These are phyloP conservation scores for Dipodomys stephensi DNA, from an alignment of 2,113 vertebrate species.

Conservation along the genomic window DNA sequence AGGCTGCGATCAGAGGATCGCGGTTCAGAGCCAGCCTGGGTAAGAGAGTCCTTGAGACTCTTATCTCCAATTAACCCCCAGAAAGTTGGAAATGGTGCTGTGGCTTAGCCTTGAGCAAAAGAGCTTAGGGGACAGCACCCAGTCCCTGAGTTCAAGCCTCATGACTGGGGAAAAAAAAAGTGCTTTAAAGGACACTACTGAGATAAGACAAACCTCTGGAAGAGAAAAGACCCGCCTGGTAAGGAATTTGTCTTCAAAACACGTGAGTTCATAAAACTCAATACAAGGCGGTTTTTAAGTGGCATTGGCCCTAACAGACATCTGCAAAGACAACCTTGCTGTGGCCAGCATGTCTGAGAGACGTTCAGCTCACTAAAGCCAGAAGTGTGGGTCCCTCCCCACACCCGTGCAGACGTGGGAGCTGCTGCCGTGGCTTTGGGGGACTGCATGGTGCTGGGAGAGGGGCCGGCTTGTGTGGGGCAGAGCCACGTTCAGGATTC, in stretches of 20 bases:
- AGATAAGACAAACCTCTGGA: too few relatives aligned
- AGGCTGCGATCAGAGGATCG: too few relatives aligned
- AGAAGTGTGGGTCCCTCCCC: fast-evolving
- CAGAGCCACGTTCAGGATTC: not conserved
- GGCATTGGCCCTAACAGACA: not conserved
- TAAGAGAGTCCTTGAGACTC: too few relatives aligned
- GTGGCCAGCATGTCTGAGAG: not conserved
- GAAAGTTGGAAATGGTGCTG: too few relatives aligned
- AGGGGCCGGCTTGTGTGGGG: not conserved
- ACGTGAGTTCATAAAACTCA: not conserved
- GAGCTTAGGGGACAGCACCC: too few relatives aligned
- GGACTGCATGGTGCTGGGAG: not conserved
- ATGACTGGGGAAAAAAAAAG: too few relatives aligned
- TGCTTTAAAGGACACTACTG: too few relatives aligned
- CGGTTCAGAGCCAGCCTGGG: too few relatives aligned
- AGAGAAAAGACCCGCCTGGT: not conserved
- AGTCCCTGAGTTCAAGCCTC: too few relatives aligned
- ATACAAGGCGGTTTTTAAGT: fast-evolving
- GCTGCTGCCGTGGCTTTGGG: too few relatives aligned
- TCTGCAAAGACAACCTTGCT: not conserved
- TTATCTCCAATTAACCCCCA: too few relatives aligned
- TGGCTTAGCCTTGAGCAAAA: too few relatives aligned
- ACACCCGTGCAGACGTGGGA: not conserved
- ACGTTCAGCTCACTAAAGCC: fast-evolving
- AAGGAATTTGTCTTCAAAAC: fast-evolving